phyloP scores from a whole-genome alignment of 2,113 vertebrate genomes.

The Brienomyrus brachyistius region DNA sequence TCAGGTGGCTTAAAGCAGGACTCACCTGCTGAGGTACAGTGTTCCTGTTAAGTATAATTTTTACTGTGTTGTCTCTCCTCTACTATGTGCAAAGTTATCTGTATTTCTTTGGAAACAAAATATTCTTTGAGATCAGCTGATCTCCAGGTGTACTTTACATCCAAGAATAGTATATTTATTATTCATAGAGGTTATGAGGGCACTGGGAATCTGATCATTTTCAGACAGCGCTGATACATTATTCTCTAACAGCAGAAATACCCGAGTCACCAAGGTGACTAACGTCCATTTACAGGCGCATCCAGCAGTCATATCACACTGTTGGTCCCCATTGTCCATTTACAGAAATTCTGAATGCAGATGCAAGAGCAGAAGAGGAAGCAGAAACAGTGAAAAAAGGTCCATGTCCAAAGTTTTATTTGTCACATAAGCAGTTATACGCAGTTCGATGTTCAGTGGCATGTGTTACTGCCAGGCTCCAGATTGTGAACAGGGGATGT shows the following conservation, averaged over 20 bases:
- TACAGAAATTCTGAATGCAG: background rate
- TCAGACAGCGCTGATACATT: background rate
- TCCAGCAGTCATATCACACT: background rate
- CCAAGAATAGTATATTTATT: slow-evolving; percentile 22
- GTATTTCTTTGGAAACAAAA: slow-evolving; percentile 11
- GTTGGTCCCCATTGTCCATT: background rate
- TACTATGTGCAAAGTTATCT: background rate
- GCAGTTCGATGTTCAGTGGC: background rate
- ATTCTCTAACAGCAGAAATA: slow-evolving; percentile 4
- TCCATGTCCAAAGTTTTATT: background rate
- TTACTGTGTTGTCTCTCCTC: background rate
- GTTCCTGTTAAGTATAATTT: background rate
- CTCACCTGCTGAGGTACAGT: background rate
- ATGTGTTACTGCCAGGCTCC: background rate
- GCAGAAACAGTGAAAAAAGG: background rate
- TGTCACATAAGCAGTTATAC: background rate
- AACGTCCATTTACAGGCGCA: background rate
- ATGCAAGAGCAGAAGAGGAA: background rate
- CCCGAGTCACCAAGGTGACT: slow-evolving; percentile 12
- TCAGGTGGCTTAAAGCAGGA: background rate
- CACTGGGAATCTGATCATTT: slow-evolving; percentile 23
- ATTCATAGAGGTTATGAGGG: slow-evolving; percentile 20
- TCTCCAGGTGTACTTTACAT: slow-evolving; percentile 22
- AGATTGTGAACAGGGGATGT: background rate
- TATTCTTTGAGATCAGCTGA: slow-evolving; percentile 10